Base-by-base conservation (phyloP, 2,797 vertebrate species). In the Pitangus sulphuratus region DNA sequence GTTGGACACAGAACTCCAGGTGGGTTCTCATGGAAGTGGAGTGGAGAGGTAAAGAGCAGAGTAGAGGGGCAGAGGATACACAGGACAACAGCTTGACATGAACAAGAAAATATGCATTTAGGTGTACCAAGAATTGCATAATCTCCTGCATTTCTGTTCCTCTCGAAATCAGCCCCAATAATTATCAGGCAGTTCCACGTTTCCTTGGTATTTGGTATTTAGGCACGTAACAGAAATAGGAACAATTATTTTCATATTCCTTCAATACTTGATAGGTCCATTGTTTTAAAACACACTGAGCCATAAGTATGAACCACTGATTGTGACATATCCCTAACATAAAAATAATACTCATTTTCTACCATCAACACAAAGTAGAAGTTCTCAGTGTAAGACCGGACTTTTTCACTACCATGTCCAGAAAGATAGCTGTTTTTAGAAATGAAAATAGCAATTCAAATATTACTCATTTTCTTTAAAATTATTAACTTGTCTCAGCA, bases 111-210 rank as follows among this genome's bases (percentile, higher is more conserved):
- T 39, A 12, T 39, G 18, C 16, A 74, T 24, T 24, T 47, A 44
- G 3, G 2, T 60, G 8, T 28, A n/a, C 15, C 8, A 12, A 70
- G 2, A 11, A 65, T 25, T 54, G 11, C 30, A 45, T 31, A 30
- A 39, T 30, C 26, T 48, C 18, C n/a, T 15, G 5, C 15, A 8
- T 31, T 48, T 84, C 60, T 53, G 4, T 39, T 81, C 40, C 44
- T 45, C 30, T 24, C 18, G 20, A 88, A 71, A 9, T 39, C 28
- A 64, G 6, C 3, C 15, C n/a, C 2, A 53, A 26, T 6, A 66
- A 24, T 8, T 0, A 0, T 35, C 31, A 13, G 13, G 8, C 7
- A 40, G 12, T 35, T 93, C 28, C 28, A 9, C 9, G 14, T 71
- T 68, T 57, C 40, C 8, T 24, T 65, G 60, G 3, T 20, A 57